phyloP scores from a whole-genome alignment of 2,113 vertebrate genomes.

The Notothenia coriiceps region DNA sequence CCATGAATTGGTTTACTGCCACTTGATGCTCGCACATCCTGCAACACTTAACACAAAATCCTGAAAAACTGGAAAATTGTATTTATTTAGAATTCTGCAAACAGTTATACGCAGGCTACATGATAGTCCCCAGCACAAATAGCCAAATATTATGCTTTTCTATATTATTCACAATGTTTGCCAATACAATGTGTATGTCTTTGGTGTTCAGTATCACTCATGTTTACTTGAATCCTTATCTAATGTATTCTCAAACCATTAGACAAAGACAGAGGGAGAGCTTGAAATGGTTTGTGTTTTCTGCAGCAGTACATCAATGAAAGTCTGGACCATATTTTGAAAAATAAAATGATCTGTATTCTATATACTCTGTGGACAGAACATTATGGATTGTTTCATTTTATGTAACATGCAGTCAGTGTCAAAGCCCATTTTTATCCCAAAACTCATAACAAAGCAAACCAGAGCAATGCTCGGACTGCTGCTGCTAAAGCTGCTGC shows the following conservation, averaged over 20 bases:
- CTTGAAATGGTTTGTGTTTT: neutral
- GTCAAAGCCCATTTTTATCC: conserved; percentile 4
- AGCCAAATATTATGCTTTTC: neutral
- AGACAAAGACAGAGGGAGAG: neutral
- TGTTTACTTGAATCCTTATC: neutral
- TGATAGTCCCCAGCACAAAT: neutral
- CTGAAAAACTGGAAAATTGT: no score
- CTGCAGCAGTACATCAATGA: neutral
- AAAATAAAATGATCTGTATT: no score
- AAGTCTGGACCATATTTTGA: neutral
- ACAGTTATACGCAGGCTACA: no score
- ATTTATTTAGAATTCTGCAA: no score
- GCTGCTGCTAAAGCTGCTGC: neutral
- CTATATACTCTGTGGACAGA: neutral
- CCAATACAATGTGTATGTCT: neutral
- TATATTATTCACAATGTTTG: neutral
- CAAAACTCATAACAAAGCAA: neutral
- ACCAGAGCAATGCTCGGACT: neutral
- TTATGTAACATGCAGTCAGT: neutral
- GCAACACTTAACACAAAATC: no score
- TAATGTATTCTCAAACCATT: conserved; percentile 5
- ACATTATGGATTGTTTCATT: conserved; percentile 8
- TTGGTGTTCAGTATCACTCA: neutral
- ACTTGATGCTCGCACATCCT: neutral
- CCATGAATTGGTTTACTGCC: no score